These are phyloP conservation scores for Butorides virescens DNA, from an alignment of 2,113 vertebrate species.

Conservation along the genomic window DNA sequence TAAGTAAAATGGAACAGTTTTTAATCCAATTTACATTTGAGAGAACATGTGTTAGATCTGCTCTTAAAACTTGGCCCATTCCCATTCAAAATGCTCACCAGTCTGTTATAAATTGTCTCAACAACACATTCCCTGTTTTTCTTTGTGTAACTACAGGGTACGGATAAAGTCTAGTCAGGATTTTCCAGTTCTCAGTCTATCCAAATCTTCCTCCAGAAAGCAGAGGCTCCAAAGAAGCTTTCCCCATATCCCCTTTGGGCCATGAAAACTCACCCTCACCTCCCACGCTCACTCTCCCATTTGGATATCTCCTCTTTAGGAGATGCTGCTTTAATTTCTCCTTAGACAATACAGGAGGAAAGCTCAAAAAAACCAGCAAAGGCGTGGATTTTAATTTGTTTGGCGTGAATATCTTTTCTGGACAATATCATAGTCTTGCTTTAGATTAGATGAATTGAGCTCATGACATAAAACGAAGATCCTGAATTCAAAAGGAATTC, in stretches of 20 bases:
- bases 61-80: conserved; percentile 45
- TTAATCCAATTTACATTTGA: conserved; percentile 60
- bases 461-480: not conserved
- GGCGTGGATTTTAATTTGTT: not conserved
- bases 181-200: not conserved
- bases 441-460: not conserved
- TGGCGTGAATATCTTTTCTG: not conserved
- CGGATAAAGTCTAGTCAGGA: conserved; percentile 25
- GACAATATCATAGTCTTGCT: not conserved
- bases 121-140: not conserved
- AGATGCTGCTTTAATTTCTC: not conserved
- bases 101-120: conserved; percentile 37
- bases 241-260: not conserved
- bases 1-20: conserved; percentile 45
- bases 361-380: not conserved
- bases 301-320: not conserved
- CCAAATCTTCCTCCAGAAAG: not conserved
- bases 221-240: not conserved
- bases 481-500: not conserved
- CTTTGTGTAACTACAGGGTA: conserved; percentile 15
- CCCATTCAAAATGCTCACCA: conserved; percentile 29
- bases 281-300: not conserved
- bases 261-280: not conserved
- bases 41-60: conserved; percentile 31
- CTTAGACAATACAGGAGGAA: not conserved